phyloP scores from a whole-genome alignment of 2,888 invertebrate species.

The Cactoblastis cactorum region DNA sequence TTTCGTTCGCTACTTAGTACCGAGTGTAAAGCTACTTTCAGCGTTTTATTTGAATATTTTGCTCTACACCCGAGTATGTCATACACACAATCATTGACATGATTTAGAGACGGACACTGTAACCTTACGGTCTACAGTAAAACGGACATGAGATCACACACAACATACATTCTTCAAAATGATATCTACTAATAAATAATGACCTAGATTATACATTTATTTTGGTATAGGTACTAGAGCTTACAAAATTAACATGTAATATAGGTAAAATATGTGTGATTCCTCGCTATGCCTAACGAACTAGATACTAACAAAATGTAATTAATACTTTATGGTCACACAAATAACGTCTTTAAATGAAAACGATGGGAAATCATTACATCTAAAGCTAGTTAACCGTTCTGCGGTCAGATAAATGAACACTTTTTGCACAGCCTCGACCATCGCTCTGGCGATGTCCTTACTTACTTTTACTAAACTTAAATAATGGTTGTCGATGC shows the following conservation, averaged over 20 bases:
- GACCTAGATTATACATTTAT: constrained; percentile 66
- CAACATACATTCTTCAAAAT: constrained; percentile 58
- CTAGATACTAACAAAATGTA: constrained; percentile 42
- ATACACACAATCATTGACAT: constrained; percentile 50
- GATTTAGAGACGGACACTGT: constrained; percentile 54
- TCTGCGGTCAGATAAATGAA: constrained; percentile 66
- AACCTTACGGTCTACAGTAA: constrained; percentile 40
- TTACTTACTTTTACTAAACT: constrained; percentile 55
- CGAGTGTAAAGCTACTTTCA: constrained; percentile 38
- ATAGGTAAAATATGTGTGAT: constrained; percentile 46
- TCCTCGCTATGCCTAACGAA: constrained; percentile 41
- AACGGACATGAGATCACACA: constrained; percentile 70
- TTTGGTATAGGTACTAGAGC: constrained; percentile 73
- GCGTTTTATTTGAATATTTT: constrained; percentile 27
- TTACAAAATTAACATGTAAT: constrained; percentile 46
- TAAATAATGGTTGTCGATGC: constrained; percentile 71
- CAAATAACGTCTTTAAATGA: constrained; percentile 59
- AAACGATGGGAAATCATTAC: constrained; percentile 69
- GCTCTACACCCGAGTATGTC: constrained; percentile 40
- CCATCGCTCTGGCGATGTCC: constrained; percentile 59
- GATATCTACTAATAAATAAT: constrained; percentile 71
- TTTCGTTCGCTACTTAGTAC: constrained; percentile 58
- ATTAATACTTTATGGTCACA: constrained; percentile 63
- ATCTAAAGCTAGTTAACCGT: constrained; percentile 38
- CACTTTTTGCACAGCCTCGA: constrained; percentile 78